phyloP scores from a whole-genome alignment of 2,888 invertebrate species.

The Tenodera sinensis region DNA sequence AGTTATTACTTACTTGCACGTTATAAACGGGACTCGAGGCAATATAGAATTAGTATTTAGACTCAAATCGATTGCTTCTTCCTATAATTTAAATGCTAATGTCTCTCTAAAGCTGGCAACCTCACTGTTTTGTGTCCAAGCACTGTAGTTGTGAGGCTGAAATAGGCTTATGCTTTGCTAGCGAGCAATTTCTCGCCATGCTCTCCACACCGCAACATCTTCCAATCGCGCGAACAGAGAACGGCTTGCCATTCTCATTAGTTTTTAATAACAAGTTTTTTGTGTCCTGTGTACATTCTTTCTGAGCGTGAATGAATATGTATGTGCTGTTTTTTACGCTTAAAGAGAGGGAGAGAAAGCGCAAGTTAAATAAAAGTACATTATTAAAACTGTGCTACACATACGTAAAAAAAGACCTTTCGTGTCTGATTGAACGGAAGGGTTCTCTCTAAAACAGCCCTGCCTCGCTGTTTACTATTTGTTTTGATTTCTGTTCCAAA shows the following conservation, averaged over 20 bases:
- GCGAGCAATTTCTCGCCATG: too few relatives aligned
- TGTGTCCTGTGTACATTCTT: background rate
- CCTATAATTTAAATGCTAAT: background rate
- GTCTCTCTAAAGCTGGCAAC: background rate
- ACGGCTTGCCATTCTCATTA: background rate
- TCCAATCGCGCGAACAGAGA: background rate
- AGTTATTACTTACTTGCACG: background rate
- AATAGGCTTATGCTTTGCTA: background rate
- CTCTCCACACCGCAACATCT: too few relatives aligned
- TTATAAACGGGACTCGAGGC: background rate
- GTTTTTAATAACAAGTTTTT: background rate
- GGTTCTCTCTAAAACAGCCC: background rate
- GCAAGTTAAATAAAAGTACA: background rate
- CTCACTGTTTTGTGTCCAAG: background rate
- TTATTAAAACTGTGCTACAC: background rate
- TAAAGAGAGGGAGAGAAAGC: background rate
- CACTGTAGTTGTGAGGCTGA: background rate
- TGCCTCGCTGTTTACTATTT: background rate
- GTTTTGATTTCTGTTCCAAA: background rate
- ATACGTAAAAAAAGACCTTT: background rate
- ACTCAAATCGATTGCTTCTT: background rate
- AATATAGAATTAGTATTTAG: background rate
- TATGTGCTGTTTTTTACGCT: background rate
- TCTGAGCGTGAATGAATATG: background rate
- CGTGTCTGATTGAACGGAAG: background rate